phyloP scores from a whole-genome alignment of 2,113 vertebrate genomes.

The Gracilinanus agilis region DNA sequence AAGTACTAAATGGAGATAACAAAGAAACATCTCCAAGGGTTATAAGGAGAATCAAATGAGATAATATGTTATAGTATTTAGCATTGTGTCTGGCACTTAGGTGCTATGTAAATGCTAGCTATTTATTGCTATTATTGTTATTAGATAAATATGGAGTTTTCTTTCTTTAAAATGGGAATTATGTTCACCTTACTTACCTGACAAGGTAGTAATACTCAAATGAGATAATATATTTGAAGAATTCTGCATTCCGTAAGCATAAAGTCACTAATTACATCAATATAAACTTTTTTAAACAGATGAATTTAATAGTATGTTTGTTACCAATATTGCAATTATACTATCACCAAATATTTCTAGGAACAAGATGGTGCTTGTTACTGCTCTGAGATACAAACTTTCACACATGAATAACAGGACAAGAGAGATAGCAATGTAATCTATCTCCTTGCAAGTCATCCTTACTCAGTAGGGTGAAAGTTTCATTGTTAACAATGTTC shows the following conservation, averaged over 20 bases:
- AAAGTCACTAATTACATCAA: background rate
- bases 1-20: background rate
- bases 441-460: background rate
- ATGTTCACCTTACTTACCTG: background rate
- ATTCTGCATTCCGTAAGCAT: background rate
- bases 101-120: background rate
- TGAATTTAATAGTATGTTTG: background rate
- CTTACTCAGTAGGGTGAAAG: constrained; percentile 5
- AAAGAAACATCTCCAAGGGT: background rate
- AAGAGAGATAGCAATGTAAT: background rate
- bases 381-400: background rate
- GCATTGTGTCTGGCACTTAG: background rate
- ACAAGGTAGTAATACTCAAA: background rate
- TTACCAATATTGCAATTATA: background rate
- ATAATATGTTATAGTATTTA: background rate
- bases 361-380: background rate
- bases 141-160: background rate
- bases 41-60: background rate
- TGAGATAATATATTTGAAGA: background rate
- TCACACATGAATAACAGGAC: background rate
- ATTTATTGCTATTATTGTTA: background rate
- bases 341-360: background rate
- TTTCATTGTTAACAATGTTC: background rate
- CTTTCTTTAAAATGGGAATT: background rate
- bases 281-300: background rate